phyloP scores from a whole-genome alignment of 2,797 vertebrate genomes.

The Cynodonichthys magdalenae region DNA sequence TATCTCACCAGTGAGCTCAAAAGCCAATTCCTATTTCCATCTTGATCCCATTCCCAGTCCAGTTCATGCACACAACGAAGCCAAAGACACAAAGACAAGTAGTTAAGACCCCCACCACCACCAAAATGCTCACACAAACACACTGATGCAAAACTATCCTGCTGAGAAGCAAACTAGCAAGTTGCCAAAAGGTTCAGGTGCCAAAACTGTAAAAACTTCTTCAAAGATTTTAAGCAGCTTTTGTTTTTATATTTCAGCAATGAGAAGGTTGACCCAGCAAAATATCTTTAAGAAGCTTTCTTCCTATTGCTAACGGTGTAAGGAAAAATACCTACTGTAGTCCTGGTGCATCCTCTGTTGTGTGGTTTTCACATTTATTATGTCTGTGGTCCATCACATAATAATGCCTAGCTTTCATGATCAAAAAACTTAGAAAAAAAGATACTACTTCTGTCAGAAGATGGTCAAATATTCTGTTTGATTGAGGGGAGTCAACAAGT shows the following conservation, averaged over 20 bases:
- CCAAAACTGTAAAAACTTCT: constrained; percentile 34
- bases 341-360: constrained; percentile 5
- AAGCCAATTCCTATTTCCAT: constrained; percentile 55
- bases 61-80: constrained; percentile 37
- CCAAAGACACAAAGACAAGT: constrained; percentile 27
- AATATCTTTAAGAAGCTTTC: constrained; percentile 29
- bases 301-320: constrained; percentile 23
- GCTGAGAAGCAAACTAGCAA: constrained; percentile 20
- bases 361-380: constrained; percentile 1
- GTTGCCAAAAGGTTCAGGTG: constrained; percentile 32
- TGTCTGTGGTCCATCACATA: constrained; percentile 20
- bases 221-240: background rate
- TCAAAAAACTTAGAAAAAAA: constrained; percentile 40
- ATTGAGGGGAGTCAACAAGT: constrained; percentile 45
- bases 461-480: constrained; percentile 58
- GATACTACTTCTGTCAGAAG: constrained; percentile 39
- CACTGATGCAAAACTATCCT: constrained; percentile 33
- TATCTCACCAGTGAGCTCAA: constrained; percentile 50
- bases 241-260: constrained; percentile 38
- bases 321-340: background rate
- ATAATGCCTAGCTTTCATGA: constrained; percentile 18
- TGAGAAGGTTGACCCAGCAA: constrained; percentile 31
- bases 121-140: constrained; percentile 29
- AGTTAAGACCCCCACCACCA: constrained; percentile 8
- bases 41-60: constrained; percentile 42